A percentile compares a stretch with the other conserved stretches of the same genome.
Conservation (phyloP, 2,113 vertebrate genomes). For the Todiramphus chloris region DNA sequence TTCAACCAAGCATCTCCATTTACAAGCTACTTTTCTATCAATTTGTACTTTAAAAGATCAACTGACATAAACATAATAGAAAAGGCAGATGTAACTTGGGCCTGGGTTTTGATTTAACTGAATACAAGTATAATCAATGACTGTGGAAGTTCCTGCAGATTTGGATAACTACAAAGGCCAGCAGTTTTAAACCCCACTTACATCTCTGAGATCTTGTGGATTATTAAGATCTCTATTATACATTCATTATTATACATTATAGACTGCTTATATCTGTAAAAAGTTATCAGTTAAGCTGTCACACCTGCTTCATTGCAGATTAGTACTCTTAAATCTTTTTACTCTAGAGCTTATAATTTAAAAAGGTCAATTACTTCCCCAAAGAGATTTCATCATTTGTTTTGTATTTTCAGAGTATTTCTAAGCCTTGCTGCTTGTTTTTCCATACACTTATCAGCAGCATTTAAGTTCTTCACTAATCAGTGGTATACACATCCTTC, state of each 20-base stretch:
- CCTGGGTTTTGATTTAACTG: background rate
- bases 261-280: background rate
- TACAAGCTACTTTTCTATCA: background rate
- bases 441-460: background rate
- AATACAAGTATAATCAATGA: background rate
- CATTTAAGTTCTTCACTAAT: conserved; percentile 53
- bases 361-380: conserved; percentile 57
- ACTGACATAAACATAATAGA: background rate
- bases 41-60: background rate
- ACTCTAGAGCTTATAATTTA: background rate
- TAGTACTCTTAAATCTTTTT: conserved; percentile 9
- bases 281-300: conserved; percentile 22
- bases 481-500: background rate
- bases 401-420: conserved; percentile 24
- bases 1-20: background rate
- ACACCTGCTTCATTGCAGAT: conserved; percentile 38
- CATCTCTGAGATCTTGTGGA: background rate
- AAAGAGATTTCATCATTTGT: conserved; percentile 22
- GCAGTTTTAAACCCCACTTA: background rate
- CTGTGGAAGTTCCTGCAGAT: background rate
- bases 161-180: background rate
- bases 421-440: background rate
- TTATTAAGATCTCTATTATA: background rate
- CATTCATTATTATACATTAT: background rate
- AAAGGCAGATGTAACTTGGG: background rate